Evolutionary conservation across 2,888 invertebrate species (phyloP).

Genomic region (Thereva nobilitata): DNA sequence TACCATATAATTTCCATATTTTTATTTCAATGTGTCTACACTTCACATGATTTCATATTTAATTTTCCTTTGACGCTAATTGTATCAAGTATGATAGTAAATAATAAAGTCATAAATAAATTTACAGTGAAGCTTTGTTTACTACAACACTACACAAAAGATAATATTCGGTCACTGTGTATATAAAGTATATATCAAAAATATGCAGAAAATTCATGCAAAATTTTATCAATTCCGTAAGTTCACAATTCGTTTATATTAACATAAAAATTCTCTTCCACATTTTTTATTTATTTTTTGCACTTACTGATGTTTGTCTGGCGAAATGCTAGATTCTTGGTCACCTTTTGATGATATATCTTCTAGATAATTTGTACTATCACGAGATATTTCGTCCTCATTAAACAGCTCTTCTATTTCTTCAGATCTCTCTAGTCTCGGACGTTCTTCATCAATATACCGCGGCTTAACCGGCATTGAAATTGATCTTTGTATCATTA

Average conservation of each 20-base stretch:
- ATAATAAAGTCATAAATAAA: too few species aligned
- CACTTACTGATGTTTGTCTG: conserved; percentile 15
- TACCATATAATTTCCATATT: too few species aligned
- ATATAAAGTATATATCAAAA: too few species aligned
- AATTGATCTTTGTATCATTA: conserved; percentile 51
- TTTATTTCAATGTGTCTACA: too few species aligned
- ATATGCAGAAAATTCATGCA: too few species aligned
- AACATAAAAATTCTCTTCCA: neutral
- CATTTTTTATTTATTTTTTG: neutral
- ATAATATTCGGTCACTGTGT: too few species aligned
- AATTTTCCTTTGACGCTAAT: too few species aligned
- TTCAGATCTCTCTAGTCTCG: conserved; percentile 51
- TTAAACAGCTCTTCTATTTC: conserved; percentile 52
- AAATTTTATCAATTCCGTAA: neutral
- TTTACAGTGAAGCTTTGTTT: too few species aligned
- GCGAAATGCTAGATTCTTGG: neutral
- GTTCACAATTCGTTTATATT: neutral
- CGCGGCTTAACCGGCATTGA: conserved; percentile 56
- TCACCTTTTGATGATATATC: conserved; percentile 2
- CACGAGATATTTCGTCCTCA: conserved; percentile 8
- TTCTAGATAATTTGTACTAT: conserved; percentile 2
- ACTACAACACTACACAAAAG: too few species aligned
- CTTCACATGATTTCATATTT: too few species aligned
- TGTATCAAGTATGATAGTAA: too few species aligned
- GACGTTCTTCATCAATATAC: conserved; percentile 47